Evolutionary conservation across 2,888 invertebrate species (phyloP).

Genomic region (Himalopsyche tibetana): DNA sequence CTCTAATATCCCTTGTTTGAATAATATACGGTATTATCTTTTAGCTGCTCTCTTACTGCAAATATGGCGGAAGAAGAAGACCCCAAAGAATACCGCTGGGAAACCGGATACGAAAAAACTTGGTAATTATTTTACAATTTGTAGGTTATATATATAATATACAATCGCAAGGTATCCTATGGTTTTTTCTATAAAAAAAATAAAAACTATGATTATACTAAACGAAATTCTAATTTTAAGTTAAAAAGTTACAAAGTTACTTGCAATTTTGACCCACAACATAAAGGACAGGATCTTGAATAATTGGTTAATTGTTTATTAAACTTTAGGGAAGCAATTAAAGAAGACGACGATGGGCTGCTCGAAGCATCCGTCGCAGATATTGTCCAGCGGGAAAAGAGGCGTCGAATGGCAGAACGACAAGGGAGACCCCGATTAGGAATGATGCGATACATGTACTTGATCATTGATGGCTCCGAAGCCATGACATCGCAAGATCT

Average conservation of each 20-base stretch:
- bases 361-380: slow-evolving; percentile 94
- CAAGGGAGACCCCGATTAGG: slow-evolving; percentile 91
- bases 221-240: no score
- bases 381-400: slow-evolving; percentile 92
- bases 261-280: background rate
- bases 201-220: no score
- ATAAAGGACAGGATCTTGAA: background rate
- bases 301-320: slow-evolving; percentile 44
- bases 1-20: no score
- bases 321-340: slow-evolving; percentile 90
- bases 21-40: background rate
- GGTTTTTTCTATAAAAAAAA: no score
- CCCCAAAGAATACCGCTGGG: slow-evolving; percentile 94
- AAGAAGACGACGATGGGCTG: slow-evolving; percentile 96
- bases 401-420: slow-evolving; percentile 84
- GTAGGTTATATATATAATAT: background rate
- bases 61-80: slow-evolving; percentile 88
- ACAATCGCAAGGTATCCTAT: no score
- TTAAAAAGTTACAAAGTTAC: no score
- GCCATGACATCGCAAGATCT: slow-evolving; percentile 97
- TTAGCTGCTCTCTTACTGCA: background rate
- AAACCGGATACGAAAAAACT: slow-evolving; percentile 96
- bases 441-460: slow-evolving; percentile 97
- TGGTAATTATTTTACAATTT: slow-evolving; percentile 78
- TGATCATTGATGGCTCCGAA: slow-evolving; percentile 95